Percentiles rank a stretch among this genome's conserved stretches.
Evolutionary conservation across 2,797 vertebrate species (phyloP).

Genomic region (Crenichthys baileyi): DNA sequence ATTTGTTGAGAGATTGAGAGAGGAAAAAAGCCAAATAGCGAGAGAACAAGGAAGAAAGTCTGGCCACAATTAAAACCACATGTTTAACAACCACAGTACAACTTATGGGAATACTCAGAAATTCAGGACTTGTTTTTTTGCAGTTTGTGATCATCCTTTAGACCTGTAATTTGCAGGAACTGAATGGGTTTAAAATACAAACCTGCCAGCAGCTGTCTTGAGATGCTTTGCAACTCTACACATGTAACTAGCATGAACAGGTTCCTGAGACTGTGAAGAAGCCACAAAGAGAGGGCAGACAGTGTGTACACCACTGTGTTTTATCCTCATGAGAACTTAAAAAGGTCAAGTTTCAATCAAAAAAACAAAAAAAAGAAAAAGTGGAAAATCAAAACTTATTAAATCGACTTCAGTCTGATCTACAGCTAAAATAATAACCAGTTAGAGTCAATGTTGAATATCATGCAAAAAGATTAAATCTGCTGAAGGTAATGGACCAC

Average conservation of each 20-base stretch:
- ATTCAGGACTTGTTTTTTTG: slow-evolving; percentile 52
- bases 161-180: slow-evolving; percentile 26
- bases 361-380: background rate
- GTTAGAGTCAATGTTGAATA: background rate
- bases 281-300: slow-evolving; percentile 4
- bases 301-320: background rate
- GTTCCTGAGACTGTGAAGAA: slow-evolving; percentile 13
- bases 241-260: slow-evolving; percentile 17
- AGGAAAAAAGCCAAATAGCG: slow-evolving; percentile 25
- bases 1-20: slow-evolving; percentile 50
- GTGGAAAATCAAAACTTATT: background rate
- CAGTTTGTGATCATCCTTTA: slow-evolving; percentile 34
- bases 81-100: slow-evolving; percentile 62
- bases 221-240: slow-evolving; percentile 25
- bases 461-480: background rate
- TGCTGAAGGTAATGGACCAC: background rate
- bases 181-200: slow-evolving; percentile 18
- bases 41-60: slow-evolving; percentile 22
- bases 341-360: background rate
- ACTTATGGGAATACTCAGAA: slow-evolving; percentile 54
- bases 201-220: slow-evolving; percentile 22
- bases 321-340: background rate
- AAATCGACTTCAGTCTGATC: background rate
- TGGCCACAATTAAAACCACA: slow-evolving; percentile 72
- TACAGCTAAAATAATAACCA: background rate